phyloP scores from a whole-genome alignment of 2,113 vertebrate species.

The Hiodon tergisus region DNA sequence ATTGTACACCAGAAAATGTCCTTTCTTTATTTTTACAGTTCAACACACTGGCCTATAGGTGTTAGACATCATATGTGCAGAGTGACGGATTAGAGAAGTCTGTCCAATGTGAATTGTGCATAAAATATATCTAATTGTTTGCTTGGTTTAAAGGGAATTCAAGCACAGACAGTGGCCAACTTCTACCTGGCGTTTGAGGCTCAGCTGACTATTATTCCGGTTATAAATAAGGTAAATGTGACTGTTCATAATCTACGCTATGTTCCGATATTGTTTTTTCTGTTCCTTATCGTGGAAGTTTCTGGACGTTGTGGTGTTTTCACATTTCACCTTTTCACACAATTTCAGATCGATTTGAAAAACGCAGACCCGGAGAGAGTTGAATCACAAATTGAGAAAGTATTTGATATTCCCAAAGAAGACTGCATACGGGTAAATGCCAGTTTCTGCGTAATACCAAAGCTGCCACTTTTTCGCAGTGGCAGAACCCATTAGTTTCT shows the following conservation, averaged over 20 bases:
- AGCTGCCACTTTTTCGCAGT: neutral
- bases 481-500: neutral
- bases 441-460: too few relatives aligned
- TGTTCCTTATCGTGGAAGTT: neutral
- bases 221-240: constrained; percentile 89
- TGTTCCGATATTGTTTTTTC: neutral
- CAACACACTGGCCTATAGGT: neutral
- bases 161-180: constrained; percentile 95
- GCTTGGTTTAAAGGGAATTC: constrained; percentile 75
- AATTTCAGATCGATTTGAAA: constrained; percentile 88
- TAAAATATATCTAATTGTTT: constrained; percentile 4
- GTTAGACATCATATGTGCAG: neutral
- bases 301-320: neutral
- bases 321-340: constrained; percentile 5
- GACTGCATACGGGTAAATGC: constrained; percentile 82
- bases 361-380: constrained; percentile 87
- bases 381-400: constrained; percentile 86
- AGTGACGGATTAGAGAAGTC: neutral
- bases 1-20: neutral
- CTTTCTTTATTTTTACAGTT: neutral
- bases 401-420: constrained; percentile 85
- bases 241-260: neutral
- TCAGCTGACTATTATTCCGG: constrained; percentile 84
- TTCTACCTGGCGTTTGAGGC: constrained; percentile 97
- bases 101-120: neutral